Percentiles rank a stretch among this genome's conserved stretches.
These are phyloP conservation scores for Globia sparganii DNA, from an alignment of 2,888 invertebrate species.

Conservation along the genomic window DNA sequence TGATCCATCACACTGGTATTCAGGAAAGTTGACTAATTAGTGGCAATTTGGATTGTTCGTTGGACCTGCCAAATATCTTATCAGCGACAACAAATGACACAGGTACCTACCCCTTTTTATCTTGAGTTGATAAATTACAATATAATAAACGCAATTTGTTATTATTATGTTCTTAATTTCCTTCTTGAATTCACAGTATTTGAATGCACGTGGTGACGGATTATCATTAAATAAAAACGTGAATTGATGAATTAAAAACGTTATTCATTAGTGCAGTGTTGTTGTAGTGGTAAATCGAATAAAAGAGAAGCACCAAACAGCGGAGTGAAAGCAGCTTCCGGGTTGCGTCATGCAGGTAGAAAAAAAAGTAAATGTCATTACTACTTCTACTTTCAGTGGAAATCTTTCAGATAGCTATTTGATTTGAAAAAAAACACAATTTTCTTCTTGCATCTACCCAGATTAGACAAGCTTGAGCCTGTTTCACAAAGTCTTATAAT, in stretches of 20 bases:
- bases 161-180: slow-evolving; percentile 39
- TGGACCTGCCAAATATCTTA: slow-evolving; percentile 46
- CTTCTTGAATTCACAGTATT: slow-evolving; percentile 36
- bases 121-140: slow-evolving; percentile 30
- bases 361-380: slow-evolving; percentile 1
- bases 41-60: slow-evolving; percentile 22
- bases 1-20: slow-evolving; percentile 19
- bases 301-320: not conserved
- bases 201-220: slow-evolving; percentile 27
- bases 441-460: not conserved
- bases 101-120: slow-evolving; percentile 39
- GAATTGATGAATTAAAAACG: not conserved
- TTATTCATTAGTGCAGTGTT: slow-evolving; percentile 6
- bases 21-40: slow-evolving; percentile 21
- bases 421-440: not conserved
- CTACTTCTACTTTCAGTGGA: not conserved
- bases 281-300: not conserved
- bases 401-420: not conserved
- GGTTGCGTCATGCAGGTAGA: slow-evolving; percentile 44
- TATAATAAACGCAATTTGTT: slow-evolving; percentile 46
- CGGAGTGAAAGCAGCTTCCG: not conserved
- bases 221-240: slow-evolving; percentile 8
- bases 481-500: not conserved
- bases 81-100: slow-evolving; percentile 45
- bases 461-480: not conserved